Conservation (phyloP, 2,797 vertebrate species). For the Acanthurus tractus region DNA sequence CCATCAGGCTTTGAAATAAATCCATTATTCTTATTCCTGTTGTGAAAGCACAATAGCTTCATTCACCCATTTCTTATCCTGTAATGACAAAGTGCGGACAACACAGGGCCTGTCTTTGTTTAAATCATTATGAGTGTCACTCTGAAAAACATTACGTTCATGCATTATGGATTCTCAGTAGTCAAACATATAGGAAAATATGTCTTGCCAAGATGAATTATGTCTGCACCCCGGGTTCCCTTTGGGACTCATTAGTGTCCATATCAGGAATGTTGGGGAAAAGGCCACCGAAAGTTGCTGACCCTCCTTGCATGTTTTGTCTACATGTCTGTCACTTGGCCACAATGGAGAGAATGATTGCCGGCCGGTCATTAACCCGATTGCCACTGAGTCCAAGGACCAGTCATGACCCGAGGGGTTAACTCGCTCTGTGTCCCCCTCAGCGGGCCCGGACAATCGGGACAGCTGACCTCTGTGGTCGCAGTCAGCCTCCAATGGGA, state of each 20-base stretch:
- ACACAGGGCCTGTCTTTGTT: slow-evolving; percentile 39
- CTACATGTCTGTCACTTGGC: slow-evolving; percentile 70
- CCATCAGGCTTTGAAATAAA: neutral
- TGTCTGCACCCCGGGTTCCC: slow-evolving; percentile 65
- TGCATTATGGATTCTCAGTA: slow-evolving; percentile 67
- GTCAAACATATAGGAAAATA: slow-evolving; percentile 62
- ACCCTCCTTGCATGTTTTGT: slow-evolving; percentile 75
- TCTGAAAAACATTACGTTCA: slow-evolving; percentile 54
- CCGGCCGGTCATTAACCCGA: slow-evolving; percentile 76
- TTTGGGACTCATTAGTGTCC: slow-evolving; percentile 79
- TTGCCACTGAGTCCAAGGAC: slow-evolving; percentile 66
- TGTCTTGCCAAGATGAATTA: slow-evolving; percentile 74
- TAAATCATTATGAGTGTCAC: slow-evolving; percentile 52
- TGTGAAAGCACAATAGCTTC: slow-evolving; percentile 28
- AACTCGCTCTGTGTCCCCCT: slow-evolving; percentile 69
- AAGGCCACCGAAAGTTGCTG: slow-evolving; percentile 73
- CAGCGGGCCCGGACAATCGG: slow-evolving; percentile 67
- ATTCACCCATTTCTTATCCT: slow-evolving; percentile 23
- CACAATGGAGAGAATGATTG: slow-evolving; percentile 70
- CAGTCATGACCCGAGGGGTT: slow-evolving; percentile 73
- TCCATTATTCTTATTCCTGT: slow-evolving; percentile 3
- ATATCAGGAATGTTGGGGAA: slow-evolving; percentile 73
- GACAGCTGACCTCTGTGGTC: slow-evolving; percentile 75
- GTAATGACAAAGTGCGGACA: slow-evolving; percentile 31
- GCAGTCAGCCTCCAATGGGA: slow-evolving; percentile 63